Base-by-base conservation (phyloP, 2,113 vertebrate species). In the Leptocoma aspasia region DNA sequence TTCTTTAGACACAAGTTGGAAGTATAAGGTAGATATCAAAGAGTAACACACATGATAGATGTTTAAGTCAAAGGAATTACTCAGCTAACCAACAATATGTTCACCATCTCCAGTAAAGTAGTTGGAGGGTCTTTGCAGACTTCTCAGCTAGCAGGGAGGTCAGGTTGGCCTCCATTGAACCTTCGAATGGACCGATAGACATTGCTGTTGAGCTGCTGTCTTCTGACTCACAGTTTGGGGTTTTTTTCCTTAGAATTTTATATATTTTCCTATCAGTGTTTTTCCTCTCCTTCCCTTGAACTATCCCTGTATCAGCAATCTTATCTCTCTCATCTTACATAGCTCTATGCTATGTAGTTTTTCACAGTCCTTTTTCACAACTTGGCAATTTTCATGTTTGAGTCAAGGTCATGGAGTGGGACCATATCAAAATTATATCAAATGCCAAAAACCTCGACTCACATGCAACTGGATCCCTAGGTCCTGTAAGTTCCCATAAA, bases 111-210 rank as follows among this genome's bases (percentile, higher is more conserved):
- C 27, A 35, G 2, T 54, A 31, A 64, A 39, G 16, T 12, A 54
- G 4, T 3, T 59, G 21, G 54, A 88, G 7, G 4, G 7, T 59
- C 13, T 59, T 76, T 68, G 13, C 16, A 44, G n/a, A 8, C 23
- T 64, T 68, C 17, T 61, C 33, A 68, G 23, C 69, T 59, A 10
- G 9, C 28, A 28, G 3, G 13, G 39, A 49, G 28, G 35, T 70
- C 45, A 75, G 12, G 11, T 30, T 0, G 0, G 5, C 30, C 11
- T 89, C 10, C 35, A 11, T 2, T 15, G 14, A 7, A 33, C 31
- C 19, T 68, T 68, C 39, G 44, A 63, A 35, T 33, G 27, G 26
- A 9, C 57, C 60, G 49, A 54, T 50, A 26, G 1, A 33, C 26
- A 24, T 0, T 26, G 13, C 35, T 79, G 26, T 26, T 79, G 56